These are phyloP conservation scores for Hypselothyrea guttata DNA, from an alignment of 2,888 invertebrate species.

Conservation along the genomic window DNA sequence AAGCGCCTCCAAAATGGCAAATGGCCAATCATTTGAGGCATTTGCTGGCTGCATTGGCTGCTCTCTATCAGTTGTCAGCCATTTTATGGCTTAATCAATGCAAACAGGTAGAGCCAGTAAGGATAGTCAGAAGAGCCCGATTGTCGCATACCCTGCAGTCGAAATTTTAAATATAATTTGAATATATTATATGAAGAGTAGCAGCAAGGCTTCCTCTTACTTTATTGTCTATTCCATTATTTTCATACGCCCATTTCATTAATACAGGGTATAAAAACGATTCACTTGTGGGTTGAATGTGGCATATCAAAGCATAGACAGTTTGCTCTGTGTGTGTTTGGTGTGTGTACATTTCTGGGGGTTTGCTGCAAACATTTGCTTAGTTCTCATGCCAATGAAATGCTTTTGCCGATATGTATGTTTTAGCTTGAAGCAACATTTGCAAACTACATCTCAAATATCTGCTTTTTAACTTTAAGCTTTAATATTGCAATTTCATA, in stretches of 20 bases:
- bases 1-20: background rate
- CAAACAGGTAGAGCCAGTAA: constrained; percentile 33
- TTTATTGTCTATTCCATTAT: too few relatives aligned
- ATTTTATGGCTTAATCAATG: constrained; percentile 45
- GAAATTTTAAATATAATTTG: too few relatives aligned
- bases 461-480: too few relatives aligned
- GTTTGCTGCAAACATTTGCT: background rate
- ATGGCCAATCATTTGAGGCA: constrained; percentile 4
- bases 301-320: background rate
- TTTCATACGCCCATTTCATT: too few relatives aligned
- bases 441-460: too few relatives aligned
- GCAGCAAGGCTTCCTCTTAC: too few relatives aligned
- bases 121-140: too few relatives aligned
- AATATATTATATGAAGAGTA: too few relatives aligned
- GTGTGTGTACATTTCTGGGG: background rate
- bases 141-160: too few relatives aligned
- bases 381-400: background rate
- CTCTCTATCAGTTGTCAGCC: constrained; percentile 2
- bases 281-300: constrained; percentile 13
- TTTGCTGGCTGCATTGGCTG: constrained; percentile 8
- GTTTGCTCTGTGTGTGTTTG: background rate
- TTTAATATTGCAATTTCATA: too few relatives aligned
- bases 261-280: too few relatives aligned
- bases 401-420: background rate
- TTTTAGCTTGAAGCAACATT: too few relatives aligned